phyloP scores from a whole-genome alignment of 2,888 invertebrate species.

The Orthonevra nobilis region DNA sequence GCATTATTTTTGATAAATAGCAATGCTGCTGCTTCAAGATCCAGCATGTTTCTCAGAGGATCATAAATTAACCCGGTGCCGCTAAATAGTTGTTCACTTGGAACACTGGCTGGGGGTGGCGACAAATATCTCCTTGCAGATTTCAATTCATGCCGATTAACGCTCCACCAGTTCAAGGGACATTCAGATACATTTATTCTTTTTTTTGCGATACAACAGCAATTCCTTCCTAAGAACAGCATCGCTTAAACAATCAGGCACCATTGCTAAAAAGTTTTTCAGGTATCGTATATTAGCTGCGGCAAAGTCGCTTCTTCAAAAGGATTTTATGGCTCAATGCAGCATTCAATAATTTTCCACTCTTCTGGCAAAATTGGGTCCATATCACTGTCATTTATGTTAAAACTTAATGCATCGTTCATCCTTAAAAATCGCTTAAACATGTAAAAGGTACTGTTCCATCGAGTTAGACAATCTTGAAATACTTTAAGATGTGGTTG shows the following conservation, averaged over 20 bases:
- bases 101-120: too few species aligned
- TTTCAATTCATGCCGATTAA: too few species aligned
- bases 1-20: slow-evolving; percentile 3
- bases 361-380: slow-evolving; percentile 1
- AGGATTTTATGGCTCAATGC: background rate
- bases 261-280: too few species aligned
- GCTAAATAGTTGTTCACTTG: slow-evolving; percentile 11
- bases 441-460: slow-evolving; percentile 7
- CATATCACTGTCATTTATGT: background rate
- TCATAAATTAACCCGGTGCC: slow-evolving; percentile 7
- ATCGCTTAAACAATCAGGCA: too few species aligned
- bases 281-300: too few species aligned
- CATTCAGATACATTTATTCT: too few species aligned
- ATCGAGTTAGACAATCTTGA: slow-evolving; percentile 15
- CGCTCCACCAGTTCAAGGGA: too few species aligned
- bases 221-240: too few species aligned
- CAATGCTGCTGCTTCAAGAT: background rate
- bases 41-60: background rate
- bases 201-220: too few species aligned
- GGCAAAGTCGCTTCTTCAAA: too few species aligned
- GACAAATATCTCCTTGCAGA: too few species aligned
- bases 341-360: slow-evolving; percentile 7
- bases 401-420: slow-evolving; percentile 8
- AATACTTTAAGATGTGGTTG: slow-evolving; percentile 19
- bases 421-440: slow-evolving; percentile 2